Evolutionary conservation across 1,140 invertebrate species (phyloP).

Genomic region (Drosophila grimshawi): DNA sequence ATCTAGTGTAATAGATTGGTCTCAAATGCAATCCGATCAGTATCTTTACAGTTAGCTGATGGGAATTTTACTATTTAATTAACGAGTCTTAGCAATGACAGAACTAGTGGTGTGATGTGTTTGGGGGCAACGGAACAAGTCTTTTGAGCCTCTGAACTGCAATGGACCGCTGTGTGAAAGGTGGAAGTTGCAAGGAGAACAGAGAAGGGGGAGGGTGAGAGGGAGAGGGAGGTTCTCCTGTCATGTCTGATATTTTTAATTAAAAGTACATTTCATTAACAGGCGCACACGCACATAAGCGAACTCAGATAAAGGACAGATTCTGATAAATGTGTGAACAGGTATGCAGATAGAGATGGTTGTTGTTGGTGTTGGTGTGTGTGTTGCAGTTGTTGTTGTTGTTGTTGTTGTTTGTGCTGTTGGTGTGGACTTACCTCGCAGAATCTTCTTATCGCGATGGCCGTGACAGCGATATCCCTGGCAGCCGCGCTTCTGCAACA

Average conservation of each 20-base stretch:
- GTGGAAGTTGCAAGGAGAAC: neutral
- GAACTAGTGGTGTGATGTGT: too few relatives aligned
- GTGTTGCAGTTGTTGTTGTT: constrained; percentile 20
- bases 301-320: neutral
- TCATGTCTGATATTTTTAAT: constrained; percentile 48
- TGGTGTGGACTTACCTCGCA: constrained; percentile 87
- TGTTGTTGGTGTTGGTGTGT: neutral
- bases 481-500: constrained; percentile 90
- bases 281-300: constrained; percentile 6
- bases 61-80: constrained; percentile 28
- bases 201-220: neutral
- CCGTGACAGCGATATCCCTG: constrained; percentile 89
- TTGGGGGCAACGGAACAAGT: too few relatives aligned
- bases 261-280: constrained; percentile 57
- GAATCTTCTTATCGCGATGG: constrained; percentile 87
- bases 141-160: neutral
- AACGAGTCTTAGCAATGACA: neutral
- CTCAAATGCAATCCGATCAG: too few relatives aligned
- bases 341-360: neutral
- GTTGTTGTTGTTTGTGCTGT: neutral
- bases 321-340: neutral
- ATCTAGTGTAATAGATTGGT: too few relatives aligned
- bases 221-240: neutral
- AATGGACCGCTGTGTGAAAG: constrained; percentile 6
- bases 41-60: too few relatives aligned